Percentiles rank a stretch among this genome's conserved stretches.
phyloP scores from a whole-genome alignment of 1,140 invertebrate species.

The Halictus rubicundus region DNA sequence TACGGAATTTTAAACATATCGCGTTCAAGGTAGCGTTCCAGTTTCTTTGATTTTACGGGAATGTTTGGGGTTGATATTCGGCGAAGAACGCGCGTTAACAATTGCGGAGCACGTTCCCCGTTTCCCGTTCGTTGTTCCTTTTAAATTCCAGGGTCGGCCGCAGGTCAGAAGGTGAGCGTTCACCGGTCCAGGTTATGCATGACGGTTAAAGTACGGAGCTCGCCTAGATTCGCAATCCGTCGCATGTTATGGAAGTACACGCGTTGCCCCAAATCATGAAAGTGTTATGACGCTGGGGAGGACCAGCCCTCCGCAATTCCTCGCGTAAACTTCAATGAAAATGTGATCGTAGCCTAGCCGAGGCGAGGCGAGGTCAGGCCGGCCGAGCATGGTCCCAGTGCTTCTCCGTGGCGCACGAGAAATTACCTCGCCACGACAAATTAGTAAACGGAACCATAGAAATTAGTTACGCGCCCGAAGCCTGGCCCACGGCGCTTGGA shows the following conservation, averaged over 20 bases:
- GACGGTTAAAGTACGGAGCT: constrained; percentile 25
- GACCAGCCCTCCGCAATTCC: constrained; percentile 61
- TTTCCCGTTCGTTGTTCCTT: not conserved
- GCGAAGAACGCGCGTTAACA: too few species aligned
- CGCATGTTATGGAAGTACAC: constrained; percentile 53
- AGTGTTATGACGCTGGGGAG: constrained; percentile 63
- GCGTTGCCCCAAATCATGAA: constrained; percentile 66
- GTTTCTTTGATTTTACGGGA: too few species aligned
- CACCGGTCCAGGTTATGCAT: constrained; percentile 51
- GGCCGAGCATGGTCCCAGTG: not conserved
- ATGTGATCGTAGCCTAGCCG: constrained; percentile 45
- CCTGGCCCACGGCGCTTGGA: not conserved
- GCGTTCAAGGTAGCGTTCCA: too few species aligned
- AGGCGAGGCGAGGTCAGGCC: too few species aligned
- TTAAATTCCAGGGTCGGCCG: not conserved
- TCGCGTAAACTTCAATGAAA: constrained; percentile 65
- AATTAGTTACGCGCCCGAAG: constrained; percentile 49
- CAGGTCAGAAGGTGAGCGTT: constrained; percentile 70
- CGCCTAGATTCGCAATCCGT: constrained; percentile 37
- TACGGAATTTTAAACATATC: too few species aligned
- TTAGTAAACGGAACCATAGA: constrained; percentile 56
- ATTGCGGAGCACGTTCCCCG: too few species aligned
- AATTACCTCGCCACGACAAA: constrained; percentile 52
- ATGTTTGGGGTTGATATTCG: too few species aligned
- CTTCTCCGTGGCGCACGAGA: constrained; percentile 14